Percentiles rank a stretch among this genome's conserved stretches.
Conservation (phyloP, 2,113 vertebrate genomes). For the Verasper variegatus region DNA sequence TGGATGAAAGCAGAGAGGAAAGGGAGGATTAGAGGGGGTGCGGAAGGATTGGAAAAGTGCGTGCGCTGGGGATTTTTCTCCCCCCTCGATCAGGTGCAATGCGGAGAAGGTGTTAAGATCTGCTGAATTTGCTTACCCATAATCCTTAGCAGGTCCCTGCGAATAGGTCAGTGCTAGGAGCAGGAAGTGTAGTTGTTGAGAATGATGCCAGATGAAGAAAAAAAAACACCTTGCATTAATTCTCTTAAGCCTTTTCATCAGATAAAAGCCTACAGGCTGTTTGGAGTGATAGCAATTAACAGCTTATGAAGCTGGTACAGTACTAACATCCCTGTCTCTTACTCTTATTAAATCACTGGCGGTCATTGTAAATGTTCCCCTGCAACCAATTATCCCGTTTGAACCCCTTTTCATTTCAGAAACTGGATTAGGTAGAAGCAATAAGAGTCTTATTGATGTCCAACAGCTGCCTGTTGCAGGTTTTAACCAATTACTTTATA, state of each 20-base stretch:
- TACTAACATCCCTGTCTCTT: conserved; percentile 36
- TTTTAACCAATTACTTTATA: background rate
- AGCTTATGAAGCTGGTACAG: conserved; percentile 45
- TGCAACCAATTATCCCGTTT: conserved; percentile 27
- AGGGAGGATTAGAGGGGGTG: conserved; percentile 73
- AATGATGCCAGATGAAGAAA: conserved; percentile 32
- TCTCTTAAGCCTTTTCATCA: conserved; percentile 52
- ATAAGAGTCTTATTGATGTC: conserved; percentile 10
- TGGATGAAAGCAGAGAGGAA: conserved; percentile 71
- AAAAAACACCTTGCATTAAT: conserved; percentile 28
- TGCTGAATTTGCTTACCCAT: conserved; percentile 81
- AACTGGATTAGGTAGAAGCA: conserved; percentile 2
- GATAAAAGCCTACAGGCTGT: conserved; percentile 59
- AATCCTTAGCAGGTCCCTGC: conserved; percentile 60
- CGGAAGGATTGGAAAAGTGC: conserved; percentile 77
- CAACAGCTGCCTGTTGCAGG: background rate
- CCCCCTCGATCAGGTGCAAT: conserved; percentile 76
- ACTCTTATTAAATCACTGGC: conserved; percentile 38
- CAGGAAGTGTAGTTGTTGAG: conserved; percentile 50
- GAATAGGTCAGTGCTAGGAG: conserved; percentile 67
- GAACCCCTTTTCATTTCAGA: conserved; percentile 25
- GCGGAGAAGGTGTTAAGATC: conserved; percentile 78
- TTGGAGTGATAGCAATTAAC: conserved; percentile 53
- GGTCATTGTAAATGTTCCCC: conserved; percentile 33
- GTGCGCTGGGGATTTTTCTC: conserved; percentile 61